These are phyloP conservation scores for cat (Felis catus) DNA, from an alignment of 2,113 vertebrate genomes.

Conservation along the genomic window DNA sequence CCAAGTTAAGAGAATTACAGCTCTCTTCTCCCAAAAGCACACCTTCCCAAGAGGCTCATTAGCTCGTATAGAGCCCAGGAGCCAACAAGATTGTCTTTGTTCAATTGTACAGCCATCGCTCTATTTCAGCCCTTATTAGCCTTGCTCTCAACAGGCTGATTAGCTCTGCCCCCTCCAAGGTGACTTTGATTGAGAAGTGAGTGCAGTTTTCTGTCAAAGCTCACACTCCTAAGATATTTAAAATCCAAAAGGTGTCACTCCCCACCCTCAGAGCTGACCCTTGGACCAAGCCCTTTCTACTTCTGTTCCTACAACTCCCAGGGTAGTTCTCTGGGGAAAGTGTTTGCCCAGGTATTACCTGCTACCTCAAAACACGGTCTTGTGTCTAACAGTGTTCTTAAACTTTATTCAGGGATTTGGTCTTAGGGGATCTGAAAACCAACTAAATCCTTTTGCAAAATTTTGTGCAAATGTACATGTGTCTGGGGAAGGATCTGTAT, in stretches of 20 bases:
- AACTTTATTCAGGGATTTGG: background rate
- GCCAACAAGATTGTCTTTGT: conserved; percentile 62
- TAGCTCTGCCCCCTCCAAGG: background rate
- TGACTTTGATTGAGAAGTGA: background rate
- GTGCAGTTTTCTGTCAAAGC: background rate
- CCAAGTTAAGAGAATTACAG: conserved; percentile 20
- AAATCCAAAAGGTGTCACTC: background rate
- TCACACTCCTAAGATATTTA: background rate
- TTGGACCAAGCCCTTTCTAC: background rate
- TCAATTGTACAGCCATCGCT: background rate
- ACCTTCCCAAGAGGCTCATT: conserved; percentile 46
- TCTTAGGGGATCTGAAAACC: background rate
- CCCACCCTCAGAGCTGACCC: background rate
- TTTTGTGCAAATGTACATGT: background rate
- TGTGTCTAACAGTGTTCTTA: background rate
- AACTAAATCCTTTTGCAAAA: background rate
- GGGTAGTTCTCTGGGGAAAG: background rate
- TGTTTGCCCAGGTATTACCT: background rate
- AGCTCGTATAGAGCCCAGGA: background rate
- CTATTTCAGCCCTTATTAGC: background rate
- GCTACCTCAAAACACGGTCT: background rate
- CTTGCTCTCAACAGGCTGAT: background rate
- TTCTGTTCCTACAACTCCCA: background rate
- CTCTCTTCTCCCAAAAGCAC: conserved; percentile 36
- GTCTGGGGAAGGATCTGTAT: background rate